Percentiles rank a stretch among this genome's conserved stretches.
Conservation (phyloP, 2,888 invertebrate genomes). For the Tipula confusa region DNA sequence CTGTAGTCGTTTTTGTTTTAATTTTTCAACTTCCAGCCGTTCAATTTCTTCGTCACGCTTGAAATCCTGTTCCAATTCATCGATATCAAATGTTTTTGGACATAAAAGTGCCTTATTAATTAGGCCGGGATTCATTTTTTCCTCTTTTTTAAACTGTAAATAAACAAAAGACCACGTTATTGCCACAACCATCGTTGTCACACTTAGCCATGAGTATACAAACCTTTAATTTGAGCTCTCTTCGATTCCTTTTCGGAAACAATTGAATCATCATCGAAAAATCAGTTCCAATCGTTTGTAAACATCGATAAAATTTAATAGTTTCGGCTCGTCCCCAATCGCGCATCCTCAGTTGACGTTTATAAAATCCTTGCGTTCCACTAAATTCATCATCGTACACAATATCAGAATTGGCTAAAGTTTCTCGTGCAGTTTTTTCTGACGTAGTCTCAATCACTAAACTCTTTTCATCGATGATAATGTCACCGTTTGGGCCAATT, state of each 20-base stretch:
- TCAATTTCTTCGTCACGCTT: conserved; percentile 50
- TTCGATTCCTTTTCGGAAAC: conserved; percentile 72
- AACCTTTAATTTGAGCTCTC: conserved; percentile 83
- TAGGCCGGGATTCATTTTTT: conserved; percentile 65
- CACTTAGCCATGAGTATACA: not conserved
- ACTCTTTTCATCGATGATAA: conserved; percentile 80
- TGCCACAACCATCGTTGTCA: not conserved
- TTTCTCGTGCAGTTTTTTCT: conserved; percentile 57
- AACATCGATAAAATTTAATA: conserved; percentile 82
- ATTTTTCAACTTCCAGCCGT: conserved; percentile 28
- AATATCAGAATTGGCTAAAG: conserved; percentile 60
- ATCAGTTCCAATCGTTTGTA: conserved; percentile 88
- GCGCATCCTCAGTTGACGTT: conserved; percentile 61
- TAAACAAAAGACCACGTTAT: not conserved
- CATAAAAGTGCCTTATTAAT: conserved; percentile 71
- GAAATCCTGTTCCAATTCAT: conserved; percentile 56
- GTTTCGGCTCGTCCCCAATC: conserved; percentile 79
- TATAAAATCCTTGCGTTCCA: conserved; percentile 57
- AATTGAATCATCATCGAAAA: conserved; percentile 82
- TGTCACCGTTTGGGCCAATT: conserved; percentile 78
- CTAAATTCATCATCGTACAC: conserved; percentile 61
- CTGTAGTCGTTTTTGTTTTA: conserved; percentile 1
- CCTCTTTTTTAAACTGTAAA: conserved; percentile 79
- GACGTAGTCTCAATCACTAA: conserved; percentile 72
- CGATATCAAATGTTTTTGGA: conserved; percentile 64